These are phyloP conservation scores for Tragelaphus buxtoni DNA, from an alignment of 2,113 vertebrate species.

Conservation along the genomic window DNA sequence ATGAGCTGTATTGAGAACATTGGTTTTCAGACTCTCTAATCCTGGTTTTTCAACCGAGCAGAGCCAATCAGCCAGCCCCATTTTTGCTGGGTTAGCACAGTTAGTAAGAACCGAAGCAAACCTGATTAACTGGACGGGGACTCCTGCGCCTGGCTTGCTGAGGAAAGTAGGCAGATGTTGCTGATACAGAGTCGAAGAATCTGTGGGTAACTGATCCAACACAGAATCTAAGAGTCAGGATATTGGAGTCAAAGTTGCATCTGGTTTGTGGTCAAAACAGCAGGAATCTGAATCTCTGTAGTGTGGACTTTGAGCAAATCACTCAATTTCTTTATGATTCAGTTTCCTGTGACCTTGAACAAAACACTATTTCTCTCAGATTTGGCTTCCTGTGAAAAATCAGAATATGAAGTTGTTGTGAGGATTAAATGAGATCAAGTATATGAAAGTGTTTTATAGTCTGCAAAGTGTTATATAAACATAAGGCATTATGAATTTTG, in stretches of 20 bases:
- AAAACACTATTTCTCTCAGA: not conserved
- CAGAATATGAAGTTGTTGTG: not conserved
- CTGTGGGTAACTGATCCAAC: not conserved
- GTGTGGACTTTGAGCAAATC: not conserved
- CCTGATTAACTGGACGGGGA: conserved; percentile 47
- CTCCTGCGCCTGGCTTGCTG: not conserved
- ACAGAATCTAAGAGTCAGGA: not conserved
- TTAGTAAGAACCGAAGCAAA: conserved; percentile 34
- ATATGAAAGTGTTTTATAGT: not conserved
- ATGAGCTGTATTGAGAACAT: not conserved
- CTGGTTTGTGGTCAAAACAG: not conserved
- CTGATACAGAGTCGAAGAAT: not conserved
- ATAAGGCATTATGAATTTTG: not conserved
- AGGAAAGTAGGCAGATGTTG: not conserved
- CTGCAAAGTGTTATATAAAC: not conserved
- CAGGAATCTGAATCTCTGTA: not conserved
- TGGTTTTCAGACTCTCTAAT: not conserved
- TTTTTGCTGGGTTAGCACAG: conserved; percentile 32
- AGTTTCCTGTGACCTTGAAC: not conserved
- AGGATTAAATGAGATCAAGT: not conserved
- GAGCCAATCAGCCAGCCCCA: not conserved
- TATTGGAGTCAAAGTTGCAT: not conserved
- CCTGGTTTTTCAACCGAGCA: not conserved
- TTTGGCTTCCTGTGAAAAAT: not conserved
- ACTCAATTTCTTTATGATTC: not conserved